A percentile compares a stretch with the other conserved stretches of the same genome.
phyloP scores from a whole-genome alignment of 2,888 invertebrate genomes.

The Coelinius sp. region DNA sequence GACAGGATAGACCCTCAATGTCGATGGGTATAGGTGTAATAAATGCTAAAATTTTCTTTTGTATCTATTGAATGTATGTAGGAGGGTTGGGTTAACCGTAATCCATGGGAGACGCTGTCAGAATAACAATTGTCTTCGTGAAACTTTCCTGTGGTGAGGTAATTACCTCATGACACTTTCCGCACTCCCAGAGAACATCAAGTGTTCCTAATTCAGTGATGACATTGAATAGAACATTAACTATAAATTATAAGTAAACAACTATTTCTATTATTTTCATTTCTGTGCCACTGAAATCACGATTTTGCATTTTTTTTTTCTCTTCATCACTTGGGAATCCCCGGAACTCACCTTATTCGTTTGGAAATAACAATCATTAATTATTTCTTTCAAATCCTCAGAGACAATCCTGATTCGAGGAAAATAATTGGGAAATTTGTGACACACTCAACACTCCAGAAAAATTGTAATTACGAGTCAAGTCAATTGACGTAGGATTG shows the following conservation, averaged over 20 bases:
- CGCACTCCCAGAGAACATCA: background rate
- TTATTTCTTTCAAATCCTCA: background rate
- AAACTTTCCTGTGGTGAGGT: slow-evolving; percentile 61
- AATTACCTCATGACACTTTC: slow-evolving; percentile 47
- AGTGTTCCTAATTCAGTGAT: no score
- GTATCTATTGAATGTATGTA: background rate
- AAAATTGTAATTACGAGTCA: background rate
- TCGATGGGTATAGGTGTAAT: background rate
- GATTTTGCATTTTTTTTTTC: background rate
- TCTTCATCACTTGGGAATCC: no score
- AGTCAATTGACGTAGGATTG: background rate
- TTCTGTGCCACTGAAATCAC: slow-evolving; percentile 9
- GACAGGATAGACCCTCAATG: background rate
- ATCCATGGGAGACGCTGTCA: slow-evolving; percentile 45
- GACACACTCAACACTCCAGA: background rate
- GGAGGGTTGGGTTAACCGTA: slow-evolving; percentile 45
- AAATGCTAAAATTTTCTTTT: background rate
- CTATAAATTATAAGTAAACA: no score
- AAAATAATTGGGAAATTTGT: background rate
- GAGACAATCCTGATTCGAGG: background rate
- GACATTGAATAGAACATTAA: no score
- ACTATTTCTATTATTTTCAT: background rate
- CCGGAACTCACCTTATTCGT: slow-evolving; percentile 14
- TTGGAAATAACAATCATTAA: background rate
- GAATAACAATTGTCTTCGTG: slow-evolving; percentile 56